Evolutionary conservation across 2,888 invertebrate species (phyloP).

Genomic region (Zygothrica quintamaculata): DNA sequence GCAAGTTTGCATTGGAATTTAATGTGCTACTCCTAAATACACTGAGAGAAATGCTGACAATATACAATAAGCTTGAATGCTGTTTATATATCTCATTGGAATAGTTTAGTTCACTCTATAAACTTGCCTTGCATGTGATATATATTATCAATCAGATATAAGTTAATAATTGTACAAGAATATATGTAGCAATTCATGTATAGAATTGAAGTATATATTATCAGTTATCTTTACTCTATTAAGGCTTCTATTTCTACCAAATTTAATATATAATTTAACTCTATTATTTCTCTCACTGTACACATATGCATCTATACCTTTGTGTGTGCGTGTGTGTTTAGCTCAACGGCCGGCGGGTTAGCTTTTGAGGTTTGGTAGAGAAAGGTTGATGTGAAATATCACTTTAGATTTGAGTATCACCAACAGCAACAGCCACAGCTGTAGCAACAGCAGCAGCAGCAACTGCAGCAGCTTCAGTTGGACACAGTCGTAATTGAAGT

Average conservation of each 20-base stretch:
- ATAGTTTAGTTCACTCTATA: too few species aligned
- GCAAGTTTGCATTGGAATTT: conserved; percentile 53
- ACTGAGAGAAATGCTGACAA: conserved; percentile 9
- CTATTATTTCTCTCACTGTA: background rate
- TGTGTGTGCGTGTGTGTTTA: conserved; percentile 2
- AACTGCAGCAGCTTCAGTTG: background rate
- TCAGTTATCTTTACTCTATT: too few species aligned
- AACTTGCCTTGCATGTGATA: too few species aligned
- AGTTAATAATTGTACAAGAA: too few species aligned
- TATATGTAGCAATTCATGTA: too few species aligned
- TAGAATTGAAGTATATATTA: too few species aligned
- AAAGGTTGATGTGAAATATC: conserved; percentile 75
- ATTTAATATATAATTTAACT: background rate
- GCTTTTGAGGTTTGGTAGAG: conserved; percentile 57
- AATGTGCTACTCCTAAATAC: conserved; percentile 23
- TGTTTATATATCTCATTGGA: too few species aligned
- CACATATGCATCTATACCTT: conserved; percentile 4
- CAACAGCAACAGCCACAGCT: conserved; percentile 35
- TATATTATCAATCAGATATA: too few species aligned
- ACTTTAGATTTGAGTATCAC: conserved; percentile 67
- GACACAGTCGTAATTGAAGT: conserved; percentile 22
- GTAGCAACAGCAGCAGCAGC: conserved; percentile 6
- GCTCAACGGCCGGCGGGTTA: conserved; percentile 27
- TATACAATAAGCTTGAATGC: too few species aligned
- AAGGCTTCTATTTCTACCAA: too few species aligned